Evolutionary conservation across 2,113 vertebrate genomes (phyloP).

Genomic region (Tylochromis polylepis): DNA sequence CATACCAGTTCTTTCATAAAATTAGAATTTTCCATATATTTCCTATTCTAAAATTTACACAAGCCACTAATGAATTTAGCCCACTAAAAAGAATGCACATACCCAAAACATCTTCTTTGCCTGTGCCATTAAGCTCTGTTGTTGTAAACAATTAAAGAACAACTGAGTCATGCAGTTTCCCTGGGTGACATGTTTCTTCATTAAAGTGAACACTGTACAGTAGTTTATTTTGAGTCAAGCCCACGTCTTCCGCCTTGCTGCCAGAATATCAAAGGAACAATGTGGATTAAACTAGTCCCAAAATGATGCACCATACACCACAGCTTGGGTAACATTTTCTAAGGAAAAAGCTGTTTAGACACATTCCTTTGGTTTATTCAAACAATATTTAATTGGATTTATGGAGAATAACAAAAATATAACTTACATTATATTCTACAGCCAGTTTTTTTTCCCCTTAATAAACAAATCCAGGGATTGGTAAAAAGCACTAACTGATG

Average conservation of each 20-base stretch:
- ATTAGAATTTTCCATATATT: neutral
- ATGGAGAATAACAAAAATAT: neutral
- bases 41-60: neutral
- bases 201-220: neutral
- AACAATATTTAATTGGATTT: neutral
- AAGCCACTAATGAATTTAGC: neutral
- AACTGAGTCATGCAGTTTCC: neutral
- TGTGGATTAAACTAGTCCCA: neutral
- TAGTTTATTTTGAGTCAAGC: neutral
- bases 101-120: neutral
- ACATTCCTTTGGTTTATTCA: neutral
- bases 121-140: neutral
- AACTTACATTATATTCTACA: neutral
- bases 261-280: neutral
- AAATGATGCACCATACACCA: neutral
- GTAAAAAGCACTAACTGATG: neutral
- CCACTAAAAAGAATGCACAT: neutral
- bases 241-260: neutral
- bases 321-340: neutral
- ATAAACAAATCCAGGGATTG: neutral
- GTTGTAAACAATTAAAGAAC: neutral
- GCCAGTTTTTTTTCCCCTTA: neutral
- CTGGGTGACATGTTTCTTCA: neutral
- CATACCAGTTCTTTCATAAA: neutral
- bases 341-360: neutral